Conservation (phyloP, 2,888 invertebrate species). For the Celastrina argiolus region DNA sequence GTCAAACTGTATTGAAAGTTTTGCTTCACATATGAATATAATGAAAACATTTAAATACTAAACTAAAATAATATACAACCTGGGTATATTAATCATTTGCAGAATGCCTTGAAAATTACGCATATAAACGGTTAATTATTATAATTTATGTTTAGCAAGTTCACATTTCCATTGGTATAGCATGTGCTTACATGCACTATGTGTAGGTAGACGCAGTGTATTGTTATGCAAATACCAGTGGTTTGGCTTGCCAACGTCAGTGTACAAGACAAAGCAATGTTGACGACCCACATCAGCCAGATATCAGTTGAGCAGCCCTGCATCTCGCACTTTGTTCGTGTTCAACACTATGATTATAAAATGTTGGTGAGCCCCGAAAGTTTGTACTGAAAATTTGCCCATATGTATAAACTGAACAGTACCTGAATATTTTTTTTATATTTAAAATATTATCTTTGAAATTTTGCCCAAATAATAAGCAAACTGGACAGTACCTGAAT, state of each 20-base stretch:
- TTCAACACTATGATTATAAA: slow-evolving; percentile 33
- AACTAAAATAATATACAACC: too few species aligned
- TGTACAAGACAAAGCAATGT: slow-evolving; percentile 72
- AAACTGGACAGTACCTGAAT: too few species aligned
- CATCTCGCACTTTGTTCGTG: slow-evolving; percentile 47
- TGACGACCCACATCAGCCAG: slow-evolving; percentile 67
- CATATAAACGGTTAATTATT: slow-evolving; percentile 8
- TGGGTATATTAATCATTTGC: background rate
- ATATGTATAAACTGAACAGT: background rate
- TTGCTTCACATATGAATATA: too few species aligned
- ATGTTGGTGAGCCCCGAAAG: background rate
- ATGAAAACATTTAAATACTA: too few species aligned
- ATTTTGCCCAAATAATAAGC: too few species aligned
- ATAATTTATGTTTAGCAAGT: slow-evolving; percentile 15
- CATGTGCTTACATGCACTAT: slow-evolving; percentile 28
- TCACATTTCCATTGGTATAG: slow-evolving; percentile 25
- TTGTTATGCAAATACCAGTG: slow-evolving; percentile 74
- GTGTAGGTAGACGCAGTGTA: slow-evolving; percentile 47
- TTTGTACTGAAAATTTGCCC: background rate
- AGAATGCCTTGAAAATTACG: slow-evolving; percentile 1
- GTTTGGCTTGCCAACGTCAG: slow-evolving; percentile 66
- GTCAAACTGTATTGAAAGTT: too few species aligned
- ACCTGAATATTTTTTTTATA: too few species aligned
- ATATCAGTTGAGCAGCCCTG: slow-evolving; percentile 61
- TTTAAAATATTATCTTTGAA: too few species aligned